phyloP scores from a whole-genome alignment of 2,113 vertebrate genomes.

The Carassius carassius region DNA sequence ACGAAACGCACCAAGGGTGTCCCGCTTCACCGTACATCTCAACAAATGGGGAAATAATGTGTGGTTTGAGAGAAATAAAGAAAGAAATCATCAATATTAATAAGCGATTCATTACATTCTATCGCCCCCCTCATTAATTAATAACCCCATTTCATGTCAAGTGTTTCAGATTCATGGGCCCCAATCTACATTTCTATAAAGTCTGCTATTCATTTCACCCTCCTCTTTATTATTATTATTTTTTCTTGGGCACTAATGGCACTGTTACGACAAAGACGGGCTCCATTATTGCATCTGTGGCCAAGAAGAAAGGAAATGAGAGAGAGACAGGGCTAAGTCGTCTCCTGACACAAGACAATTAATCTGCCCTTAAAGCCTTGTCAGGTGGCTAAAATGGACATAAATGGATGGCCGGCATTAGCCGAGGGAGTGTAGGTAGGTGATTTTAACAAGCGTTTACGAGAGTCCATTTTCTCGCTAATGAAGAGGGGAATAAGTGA shows the following conservation, averaged over 20 bases:
- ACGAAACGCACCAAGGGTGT: constrained; percentile 69
- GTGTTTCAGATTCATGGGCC: constrained; percentile 68
- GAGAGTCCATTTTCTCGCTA: constrained; percentile 99
- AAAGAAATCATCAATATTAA: constrained; percentile 64
- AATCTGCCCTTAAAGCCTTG: constrained; percentile 99
- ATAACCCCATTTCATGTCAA: constrained; percentile 69
- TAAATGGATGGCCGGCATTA: constrained; percentile 99
- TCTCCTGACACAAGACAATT: constrained; percentile 99
- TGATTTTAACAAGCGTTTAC: constrained; percentile 99
- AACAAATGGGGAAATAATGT: constrained; percentile 12
- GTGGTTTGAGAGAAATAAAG: constrained; percentile 37
- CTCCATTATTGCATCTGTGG: constrained; percentile 97
- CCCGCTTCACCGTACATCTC: constrained; percentile 46
- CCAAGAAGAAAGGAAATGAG: constrained; percentile 97
- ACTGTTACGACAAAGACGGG: constrained; percentile 95
- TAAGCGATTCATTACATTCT: constrained; percentile 72
- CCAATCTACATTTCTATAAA: constrained; percentile 69
- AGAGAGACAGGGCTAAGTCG: constrained; percentile 94
- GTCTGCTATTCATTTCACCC: constrained; percentile 55
- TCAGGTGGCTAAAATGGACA: constrained; percentile 96
- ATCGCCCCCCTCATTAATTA: constrained; percentile 71
- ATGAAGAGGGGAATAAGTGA: constrained; percentile 99
- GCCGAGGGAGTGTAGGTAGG: constrained; percentile 98
- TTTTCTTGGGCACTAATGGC: constrained; percentile 82
- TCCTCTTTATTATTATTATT: constrained; percentile 42